Evolutionary conservation across 2,113 vertebrate genomes (phyloP).

Genomic region (Connochaetes taurinus): DNA sequence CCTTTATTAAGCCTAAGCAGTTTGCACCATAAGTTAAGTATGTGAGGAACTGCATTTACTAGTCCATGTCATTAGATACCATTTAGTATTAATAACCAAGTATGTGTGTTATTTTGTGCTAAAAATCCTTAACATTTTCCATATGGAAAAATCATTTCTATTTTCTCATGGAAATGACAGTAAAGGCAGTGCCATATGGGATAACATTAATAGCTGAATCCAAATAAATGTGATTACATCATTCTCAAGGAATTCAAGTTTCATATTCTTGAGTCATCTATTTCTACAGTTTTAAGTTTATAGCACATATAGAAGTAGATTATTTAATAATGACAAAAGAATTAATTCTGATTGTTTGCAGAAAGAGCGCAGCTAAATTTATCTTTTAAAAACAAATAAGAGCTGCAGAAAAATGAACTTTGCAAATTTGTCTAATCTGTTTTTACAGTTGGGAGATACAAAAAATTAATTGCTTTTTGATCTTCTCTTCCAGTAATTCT

Average conservation of each 20-base stretch:
- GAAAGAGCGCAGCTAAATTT: slow-evolving; percentile 1
- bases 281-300: not conserved
- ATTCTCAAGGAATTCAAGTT: not conserved
- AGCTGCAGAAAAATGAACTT: not conserved
- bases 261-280: not conserved
- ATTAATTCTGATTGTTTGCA: not conserved
- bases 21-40: not conserved
- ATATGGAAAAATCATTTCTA: not conserved
- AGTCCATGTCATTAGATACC: not conserved
- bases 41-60: not conserved
- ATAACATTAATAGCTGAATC: not conserved
- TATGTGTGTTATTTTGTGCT: not conserved
- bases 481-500: not conserved
- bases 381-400: slow-evolving; percentile 24
- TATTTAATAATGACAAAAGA: slow-evolving; percentile 10
- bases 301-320: not conserved
- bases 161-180: slow-evolving; percentile 14
- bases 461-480: not conserved
- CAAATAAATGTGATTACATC: not conserved
- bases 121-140: not conserved
- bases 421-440: not conserved
- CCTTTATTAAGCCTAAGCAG: not conserved
- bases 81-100: not conserved
- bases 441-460: not conserved
- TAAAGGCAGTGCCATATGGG: not conserved